Evolutionary conservation across 2,797 vertebrate species (phyloP).

Genomic region (Hydrolagus colliei): DNA sequence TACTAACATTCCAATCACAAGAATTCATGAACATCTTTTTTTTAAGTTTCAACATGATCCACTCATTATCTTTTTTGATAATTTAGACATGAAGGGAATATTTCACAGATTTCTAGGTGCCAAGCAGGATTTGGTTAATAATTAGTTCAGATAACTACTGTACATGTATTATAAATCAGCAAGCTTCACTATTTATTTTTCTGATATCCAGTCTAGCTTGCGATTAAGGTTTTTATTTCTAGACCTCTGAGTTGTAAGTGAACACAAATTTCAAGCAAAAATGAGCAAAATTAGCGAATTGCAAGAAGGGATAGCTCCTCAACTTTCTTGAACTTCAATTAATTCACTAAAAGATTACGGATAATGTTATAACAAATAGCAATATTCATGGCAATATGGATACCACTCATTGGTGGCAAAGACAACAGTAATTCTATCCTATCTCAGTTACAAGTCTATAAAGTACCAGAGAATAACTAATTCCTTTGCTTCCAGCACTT

Average conservation of each 20-base stretch:
- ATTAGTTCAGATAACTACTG: no score
- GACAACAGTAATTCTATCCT: constrained; percentile 1
- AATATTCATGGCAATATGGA: constrained; percentile 1
- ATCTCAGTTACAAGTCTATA: neutral
- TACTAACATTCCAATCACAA: no score
- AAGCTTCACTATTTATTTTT: no score
- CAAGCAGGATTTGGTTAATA: no score
- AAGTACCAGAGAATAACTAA: constrained; percentile 14
- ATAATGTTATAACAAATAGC: neutral
- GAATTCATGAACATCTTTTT: no score
- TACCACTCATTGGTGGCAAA: neutral
- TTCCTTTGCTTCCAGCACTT: neutral
- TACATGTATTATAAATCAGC: no score
- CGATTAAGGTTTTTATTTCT: neutral
- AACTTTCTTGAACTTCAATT: neutral
- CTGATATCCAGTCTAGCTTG: neutral
- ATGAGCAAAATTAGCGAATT: neutral
- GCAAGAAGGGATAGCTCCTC: no score
- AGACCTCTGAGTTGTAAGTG: neutral
- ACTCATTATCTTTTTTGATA: no score
- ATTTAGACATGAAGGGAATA: no score
- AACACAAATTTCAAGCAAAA: neutral
- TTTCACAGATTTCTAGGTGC: no score
- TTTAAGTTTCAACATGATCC: no score
- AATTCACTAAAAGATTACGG: neutral